Conservation (phyloP, 2,888 invertebrate species). For the Mesorhabditis belari region DNA sequence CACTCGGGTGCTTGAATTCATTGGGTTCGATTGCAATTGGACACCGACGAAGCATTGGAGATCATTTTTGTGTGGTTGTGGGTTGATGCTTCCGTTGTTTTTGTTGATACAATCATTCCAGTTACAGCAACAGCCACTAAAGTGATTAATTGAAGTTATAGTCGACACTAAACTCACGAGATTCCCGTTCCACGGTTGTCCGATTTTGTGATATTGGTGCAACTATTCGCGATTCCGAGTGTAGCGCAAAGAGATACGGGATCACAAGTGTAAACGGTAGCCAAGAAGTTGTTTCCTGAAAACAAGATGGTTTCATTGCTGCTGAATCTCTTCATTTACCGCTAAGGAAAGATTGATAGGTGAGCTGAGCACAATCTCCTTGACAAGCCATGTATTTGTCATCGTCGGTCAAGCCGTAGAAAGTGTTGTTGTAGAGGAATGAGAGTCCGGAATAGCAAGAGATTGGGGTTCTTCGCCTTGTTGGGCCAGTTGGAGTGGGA, state of each 20-base stretch:
- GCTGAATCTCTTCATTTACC: neutral
- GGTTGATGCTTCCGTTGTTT: neutral
- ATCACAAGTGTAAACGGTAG: slow-evolving; percentile 27
- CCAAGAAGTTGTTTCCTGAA: neutral
- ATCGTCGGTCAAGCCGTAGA: neutral
- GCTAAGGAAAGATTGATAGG: slow-evolving; percentile 2
- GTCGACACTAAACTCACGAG: no score
- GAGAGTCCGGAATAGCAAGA: neutral
- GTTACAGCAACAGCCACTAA: slow-evolving; percentile 14
- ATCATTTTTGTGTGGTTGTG: neutral
- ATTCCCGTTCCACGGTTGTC: no score
- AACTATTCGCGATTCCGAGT: slow-evolving; percentile 11
- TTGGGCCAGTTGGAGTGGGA: neutral
- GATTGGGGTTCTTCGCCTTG: neutral
- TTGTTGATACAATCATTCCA: slow-evolving; percentile 9
- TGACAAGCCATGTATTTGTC: slow-evolving; percentile 2
- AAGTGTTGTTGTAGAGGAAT: slow-evolving; percentile 11
- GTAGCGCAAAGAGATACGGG: slow-evolving; percentile 21
- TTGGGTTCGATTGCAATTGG: neutral
- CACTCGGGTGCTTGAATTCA: neutral
- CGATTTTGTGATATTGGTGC: slow-evolving; percentile 1
- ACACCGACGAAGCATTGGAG: neutral
- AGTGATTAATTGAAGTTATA: neutral
- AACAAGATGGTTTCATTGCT: neutral
- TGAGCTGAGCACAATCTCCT: slow-evolving; percentile 13